A percentile compares a stretch with the other conserved stretches of the same genome.
These are phyloP conservation scores for Chascanopsetta lugubris DNA, from an alignment of 2,113 vertebrate genomes.

Conservation along the genomic window DNA sequence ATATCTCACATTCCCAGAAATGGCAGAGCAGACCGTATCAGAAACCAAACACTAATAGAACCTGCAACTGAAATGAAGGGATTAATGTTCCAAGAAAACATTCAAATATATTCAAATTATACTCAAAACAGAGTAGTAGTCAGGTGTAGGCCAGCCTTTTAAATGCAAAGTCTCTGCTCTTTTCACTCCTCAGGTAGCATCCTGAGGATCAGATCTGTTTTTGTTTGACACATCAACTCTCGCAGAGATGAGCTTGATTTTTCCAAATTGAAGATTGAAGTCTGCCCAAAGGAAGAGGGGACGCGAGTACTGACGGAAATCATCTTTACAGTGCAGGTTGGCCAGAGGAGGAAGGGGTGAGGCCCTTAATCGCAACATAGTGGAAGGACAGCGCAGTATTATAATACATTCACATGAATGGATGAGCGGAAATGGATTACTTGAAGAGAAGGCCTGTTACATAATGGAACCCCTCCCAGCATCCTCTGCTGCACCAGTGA, in stretches of 20 bases:
- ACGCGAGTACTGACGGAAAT: conserved; percentile 17
- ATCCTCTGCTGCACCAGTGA: not conserved
- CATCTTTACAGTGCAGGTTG: not conserved
- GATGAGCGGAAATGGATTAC: conserved; percentile 14
- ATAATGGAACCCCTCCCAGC: not conserved
- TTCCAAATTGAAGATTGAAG: conserved; percentile 21
- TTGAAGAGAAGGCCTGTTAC: not conserved
- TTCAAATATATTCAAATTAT: not conserved
- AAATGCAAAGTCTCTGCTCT: conserved; percentile 68
- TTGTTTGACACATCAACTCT: conserved; percentile 33
- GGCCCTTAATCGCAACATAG: not conserved
- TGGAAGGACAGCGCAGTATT: conserved; percentile 3
- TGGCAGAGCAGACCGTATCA: conserved; percentile 3
- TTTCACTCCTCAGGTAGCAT: conserved; percentile 60
- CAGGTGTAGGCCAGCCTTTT: conserved; percentile 21
- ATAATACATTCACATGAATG: conserved; percentile 6
- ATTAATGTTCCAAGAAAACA: not conserved
- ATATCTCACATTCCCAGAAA: conserved; percentile 44
- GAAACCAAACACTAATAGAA: conserved; percentile 21
- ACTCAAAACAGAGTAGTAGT: not conserved
- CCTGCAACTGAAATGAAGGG: not conserved
- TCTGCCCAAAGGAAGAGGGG: not conserved
- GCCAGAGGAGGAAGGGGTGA: conserved; percentile 28
- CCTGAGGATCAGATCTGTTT: conserved; percentile 32
- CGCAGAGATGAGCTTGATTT: conserved; percentile 31